Evolutionary conservation across 2,888 invertebrate species (phyloP).

Genomic region (Prosapia bicincta): DNA sequence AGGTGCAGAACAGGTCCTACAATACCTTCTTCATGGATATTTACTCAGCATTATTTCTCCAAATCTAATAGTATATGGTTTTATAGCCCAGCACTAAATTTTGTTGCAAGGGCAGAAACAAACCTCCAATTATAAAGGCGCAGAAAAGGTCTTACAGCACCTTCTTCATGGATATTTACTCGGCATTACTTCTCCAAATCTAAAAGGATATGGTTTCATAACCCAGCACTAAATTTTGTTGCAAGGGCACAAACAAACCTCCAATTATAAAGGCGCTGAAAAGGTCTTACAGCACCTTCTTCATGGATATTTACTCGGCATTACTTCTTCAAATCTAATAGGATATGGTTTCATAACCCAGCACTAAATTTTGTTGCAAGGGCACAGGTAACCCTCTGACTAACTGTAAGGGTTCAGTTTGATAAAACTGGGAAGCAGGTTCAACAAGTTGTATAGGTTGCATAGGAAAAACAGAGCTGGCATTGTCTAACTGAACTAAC

Average conservation of each 20-base stretch:
- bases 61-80: not conserved
- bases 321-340: not conserved
- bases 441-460: not conserved
- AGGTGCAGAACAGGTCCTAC: too few relatives aligned
- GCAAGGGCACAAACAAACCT: not conserved
- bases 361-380: not conserved
- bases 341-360: not conserved
- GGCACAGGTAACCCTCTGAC: not conserved
- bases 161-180: too few relatives aligned
- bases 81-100: not conserved
- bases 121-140: not conserved
- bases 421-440: not conserved
- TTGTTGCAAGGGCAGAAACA: not conserved
- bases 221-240: not conserved
- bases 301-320: too few relatives aligned
- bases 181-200: too few relatives aligned
- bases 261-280: not conserved
- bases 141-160: too few relatives aligned
- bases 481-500: not conserved
- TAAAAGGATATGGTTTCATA: not conserved
- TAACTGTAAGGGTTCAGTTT: not conserved
- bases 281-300: too few relatives aligned
- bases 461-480: not conserved
- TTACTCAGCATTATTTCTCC: too few relatives aligned
- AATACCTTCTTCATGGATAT: too few relatives aligned